Evolutionary conservation across 1,140 invertebrate genomes (phyloP).

Genomic region (Euglossa dilemma): DNA sequence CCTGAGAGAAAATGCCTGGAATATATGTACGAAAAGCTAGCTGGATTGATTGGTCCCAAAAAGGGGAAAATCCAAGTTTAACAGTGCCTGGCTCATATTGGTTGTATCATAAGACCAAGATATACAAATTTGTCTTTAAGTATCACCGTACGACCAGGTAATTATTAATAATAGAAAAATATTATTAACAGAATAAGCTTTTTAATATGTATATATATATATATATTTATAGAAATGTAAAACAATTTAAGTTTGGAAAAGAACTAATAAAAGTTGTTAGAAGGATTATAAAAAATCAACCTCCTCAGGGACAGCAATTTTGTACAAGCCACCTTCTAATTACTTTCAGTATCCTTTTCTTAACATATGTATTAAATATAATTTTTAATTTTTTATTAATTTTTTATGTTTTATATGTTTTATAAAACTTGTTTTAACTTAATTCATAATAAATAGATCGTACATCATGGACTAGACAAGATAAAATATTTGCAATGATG

Average conservation of each 20-base stretch:
- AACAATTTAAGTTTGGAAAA: conserved; percentile 73
- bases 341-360: conserved; percentile 78
- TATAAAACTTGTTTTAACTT: conserved; percentile 59
- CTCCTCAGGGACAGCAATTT: conserved; percentile 78
- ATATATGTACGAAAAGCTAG: conserved; percentile 80
- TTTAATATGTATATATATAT: neutral
- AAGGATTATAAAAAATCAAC: conserved; percentile 77
- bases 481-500: conserved; percentile 79
- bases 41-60: conserved; percentile 75
- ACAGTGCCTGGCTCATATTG: conserved; percentile 80
- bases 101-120: conserved; percentile 78
- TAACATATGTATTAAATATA: neutral
- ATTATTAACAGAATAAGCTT: neutral
- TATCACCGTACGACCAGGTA: conserved; percentile 77
- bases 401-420: neutral
- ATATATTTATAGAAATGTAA: conserved; percentile 59
- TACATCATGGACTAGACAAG: conserved; percentile 76
- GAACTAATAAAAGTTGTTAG: conserved; percentile 80
- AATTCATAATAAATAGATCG: conserved; percentile 62
- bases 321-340: conserved; percentile 77
- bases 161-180: neutral
- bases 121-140: conserved; percentile 81
- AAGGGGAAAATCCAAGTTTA: conserved; percentile 73
- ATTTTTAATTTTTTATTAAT: neutral
- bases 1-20: conserved; percentile 81